A percentile compares a stretch with the other conserved stretches of the same genome.
phyloP scores from a whole-genome alignment of 2,888 invertebrate genomes.

The Eupithecia abbreviata region DNA sequence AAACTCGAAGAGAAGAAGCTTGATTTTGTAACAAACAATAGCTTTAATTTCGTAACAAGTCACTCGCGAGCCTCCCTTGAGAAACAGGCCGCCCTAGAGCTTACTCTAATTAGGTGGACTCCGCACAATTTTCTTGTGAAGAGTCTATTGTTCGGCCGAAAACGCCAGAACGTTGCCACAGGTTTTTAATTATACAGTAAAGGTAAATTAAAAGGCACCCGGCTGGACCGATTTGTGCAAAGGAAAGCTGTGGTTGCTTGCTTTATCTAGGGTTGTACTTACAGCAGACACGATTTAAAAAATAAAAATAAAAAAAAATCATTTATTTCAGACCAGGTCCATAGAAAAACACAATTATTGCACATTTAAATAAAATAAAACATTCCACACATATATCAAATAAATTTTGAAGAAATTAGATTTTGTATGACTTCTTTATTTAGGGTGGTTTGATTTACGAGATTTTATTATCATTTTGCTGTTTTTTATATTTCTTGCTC shows the following conservation, averaged over 20 bases:
- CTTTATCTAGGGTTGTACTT: slow-evolving; percentile 49
- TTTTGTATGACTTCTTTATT: not conserved
- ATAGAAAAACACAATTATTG: no score
- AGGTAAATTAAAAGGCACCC: slow-evolving; percentile 80
- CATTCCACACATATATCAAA: no score
- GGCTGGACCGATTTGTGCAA: slow-evolving; percentile 66
- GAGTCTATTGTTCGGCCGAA: slow-evolving; percentile 65
- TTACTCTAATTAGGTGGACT: slow-evolving; percentile 40
- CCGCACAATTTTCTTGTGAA: slow-evolving; percentile 49
- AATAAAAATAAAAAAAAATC: no score
- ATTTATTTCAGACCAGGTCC: no score
- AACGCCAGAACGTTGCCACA: slow-evolving; percentile 62
- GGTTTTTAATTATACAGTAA: slow-evolving; percentile 77
- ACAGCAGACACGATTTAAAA: slow-evolving; percentile 22
- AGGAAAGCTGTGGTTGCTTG: slow-evolving; percentile 59
- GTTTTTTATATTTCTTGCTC: no score
- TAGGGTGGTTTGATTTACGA: not conserved
- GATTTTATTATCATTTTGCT: no score
- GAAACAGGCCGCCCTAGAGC: slow-evolving; percentile 5
- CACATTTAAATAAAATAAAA: no score
- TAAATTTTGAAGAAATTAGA: no score
- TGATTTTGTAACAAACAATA: slow-evolving; percentile 8
- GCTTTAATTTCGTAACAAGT: slow-evolving; percentile 13
- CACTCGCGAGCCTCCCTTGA: slow-evolving; percentile 1
- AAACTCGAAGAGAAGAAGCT: not conserved